These are phyloP conservation scores for Erpornis zantholeuca DNA, from an alignment of 2,113 vertebrate species.

Conservation along the genomic window DNA sequence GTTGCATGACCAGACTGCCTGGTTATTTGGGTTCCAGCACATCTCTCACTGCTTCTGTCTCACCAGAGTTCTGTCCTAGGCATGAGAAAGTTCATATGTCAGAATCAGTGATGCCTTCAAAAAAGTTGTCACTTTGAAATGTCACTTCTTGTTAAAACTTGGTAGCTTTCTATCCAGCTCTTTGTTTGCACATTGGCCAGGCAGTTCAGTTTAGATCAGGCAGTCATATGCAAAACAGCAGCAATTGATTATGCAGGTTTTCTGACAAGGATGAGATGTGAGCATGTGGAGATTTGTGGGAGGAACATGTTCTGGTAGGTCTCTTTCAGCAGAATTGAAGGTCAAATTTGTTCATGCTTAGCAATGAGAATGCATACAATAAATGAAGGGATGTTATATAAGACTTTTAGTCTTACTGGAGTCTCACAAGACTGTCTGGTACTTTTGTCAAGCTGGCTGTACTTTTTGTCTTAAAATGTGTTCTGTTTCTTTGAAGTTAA, in stretches of 20 bases:
- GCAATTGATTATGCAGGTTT: neutral
- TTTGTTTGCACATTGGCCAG: neutral
- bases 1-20: neutral
- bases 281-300: neutral
- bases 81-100: neutral
- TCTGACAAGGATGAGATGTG: neutral
- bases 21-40: neutral
- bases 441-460: neutral
- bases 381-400: neutral
- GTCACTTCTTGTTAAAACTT: neutral
- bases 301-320: neutral
- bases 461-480: conserved; percentile 14
- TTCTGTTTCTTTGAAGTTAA: conserved; percentile 84
- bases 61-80: neutral
- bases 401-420: neutral
- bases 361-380: neutral
- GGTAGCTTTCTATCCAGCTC: neutral
- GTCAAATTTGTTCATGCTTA: neutral
- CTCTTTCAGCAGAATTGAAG: neutral
- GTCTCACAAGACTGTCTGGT: neutral
- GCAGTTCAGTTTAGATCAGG: neutral
- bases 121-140: neutral
- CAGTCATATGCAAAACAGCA: neutral
- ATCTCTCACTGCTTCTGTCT: neutral
- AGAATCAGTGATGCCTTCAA: neutral